Conservation (phyloP, 2,888 invertebrate species). For the Odontocolon sp. region DNA sequence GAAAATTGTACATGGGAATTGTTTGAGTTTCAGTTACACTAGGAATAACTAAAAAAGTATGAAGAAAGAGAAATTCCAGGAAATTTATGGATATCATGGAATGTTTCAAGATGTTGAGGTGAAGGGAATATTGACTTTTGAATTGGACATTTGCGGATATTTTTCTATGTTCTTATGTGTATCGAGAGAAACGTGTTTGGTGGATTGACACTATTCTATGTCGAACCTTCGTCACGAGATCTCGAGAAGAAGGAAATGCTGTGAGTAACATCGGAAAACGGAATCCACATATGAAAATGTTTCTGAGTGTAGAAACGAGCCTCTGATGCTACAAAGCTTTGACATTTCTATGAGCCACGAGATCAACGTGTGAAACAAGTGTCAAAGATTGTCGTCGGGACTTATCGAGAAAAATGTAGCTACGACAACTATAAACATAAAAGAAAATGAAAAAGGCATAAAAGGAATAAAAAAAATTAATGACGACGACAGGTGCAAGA, state of each 20-base stretch:
- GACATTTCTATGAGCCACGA: too few relatives aligned
- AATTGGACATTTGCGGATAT: neutral
- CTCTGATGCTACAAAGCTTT: neutral
- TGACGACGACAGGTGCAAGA: neutral
- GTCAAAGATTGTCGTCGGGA: slow-evolving; percentile 34
- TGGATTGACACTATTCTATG: neutral
- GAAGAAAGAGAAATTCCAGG: neutral
- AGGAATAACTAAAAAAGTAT: neutral
- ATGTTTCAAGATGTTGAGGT: neutral
- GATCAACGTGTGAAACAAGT: slow-evolving; percentile 29
- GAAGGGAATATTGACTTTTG: neutral
- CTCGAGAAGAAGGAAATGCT: neutral
- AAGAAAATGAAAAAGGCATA: neutral
- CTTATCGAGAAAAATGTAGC: slow-evolving; percentile 28
- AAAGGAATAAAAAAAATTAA: neutral
- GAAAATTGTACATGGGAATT: too few relatives aligned
- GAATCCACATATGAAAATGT: neutral
- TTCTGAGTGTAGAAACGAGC: neutral
- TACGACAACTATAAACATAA: neutral
- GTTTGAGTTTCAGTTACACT: too few relatives aligned
- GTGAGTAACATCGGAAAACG: slow-evolving; percentile 4
- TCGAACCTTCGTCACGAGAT: neutral
- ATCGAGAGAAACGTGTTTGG: neutral
- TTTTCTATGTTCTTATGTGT: slow-evolving; percentile 2
- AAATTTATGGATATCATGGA: neutral